These are phyloP conservation scores for Rhea pennata DNA, from an alignment of 2,113 vertebrate species.

Conservation along the genomic window DNA sequence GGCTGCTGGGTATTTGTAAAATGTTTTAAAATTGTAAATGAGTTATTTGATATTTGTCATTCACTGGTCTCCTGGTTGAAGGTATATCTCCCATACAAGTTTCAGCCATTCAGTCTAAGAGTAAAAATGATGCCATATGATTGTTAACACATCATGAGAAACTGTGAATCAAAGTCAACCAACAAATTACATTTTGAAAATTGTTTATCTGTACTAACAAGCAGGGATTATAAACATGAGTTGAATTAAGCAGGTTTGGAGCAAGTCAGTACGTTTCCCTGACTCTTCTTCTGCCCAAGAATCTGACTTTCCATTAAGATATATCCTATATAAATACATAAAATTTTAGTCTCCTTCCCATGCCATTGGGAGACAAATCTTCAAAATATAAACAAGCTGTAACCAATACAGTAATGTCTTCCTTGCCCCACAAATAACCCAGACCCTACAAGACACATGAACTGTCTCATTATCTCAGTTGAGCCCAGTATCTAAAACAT, in stretches of 20 bases:
- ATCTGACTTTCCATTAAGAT: slow-evolving; percentile 7
- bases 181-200: slow-evolving; percentile 33
- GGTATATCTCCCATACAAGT: background rate
- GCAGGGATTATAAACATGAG: slow-evolving; percentile 29
- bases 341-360: background rate
- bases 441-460: background rate
- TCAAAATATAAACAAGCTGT: background rate
- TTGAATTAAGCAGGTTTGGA: slow-evolving; percentile 14
- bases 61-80: background rate
- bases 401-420: background rate
- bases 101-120: background rate
- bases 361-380: background rate
- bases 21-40: slow-evolving; percentile 34
- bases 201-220: slow-evolving; percentile 40
- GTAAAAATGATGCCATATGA: slow-evolving; percentile 8
- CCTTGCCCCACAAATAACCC: background rate
- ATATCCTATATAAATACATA: slow-evolving; percentile 20
- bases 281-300: background rate
- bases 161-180: slow-evolving; percentile 12
- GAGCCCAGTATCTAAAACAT: slow-evolving; percentile 4
- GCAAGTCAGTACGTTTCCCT: background rate
- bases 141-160: background rate
- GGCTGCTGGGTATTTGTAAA: slow-evolving; percentile 42
- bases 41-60: slow-evolving; percentile 42
- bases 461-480: background rate